Base-by-base conservation (phyloP, 2,113 vertebrate genomes). In the Scomber japonicus region DNA sequence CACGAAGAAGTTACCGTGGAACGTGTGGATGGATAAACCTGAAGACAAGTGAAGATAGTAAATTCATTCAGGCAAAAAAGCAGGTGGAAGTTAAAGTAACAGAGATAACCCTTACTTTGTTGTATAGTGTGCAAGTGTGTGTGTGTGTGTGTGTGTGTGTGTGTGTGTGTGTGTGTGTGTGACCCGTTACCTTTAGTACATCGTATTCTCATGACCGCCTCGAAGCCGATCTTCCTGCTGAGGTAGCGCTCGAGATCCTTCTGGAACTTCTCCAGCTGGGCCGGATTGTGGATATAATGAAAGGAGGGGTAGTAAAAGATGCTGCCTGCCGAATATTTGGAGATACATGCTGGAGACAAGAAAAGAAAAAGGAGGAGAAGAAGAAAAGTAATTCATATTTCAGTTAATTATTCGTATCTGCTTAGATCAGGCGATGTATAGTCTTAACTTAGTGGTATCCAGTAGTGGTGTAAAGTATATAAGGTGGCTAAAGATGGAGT, bases 1-100 rank as follows among this genome's bases (percentile, higher is more conserved):
- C 66, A 99, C 98, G 75, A 99, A 99, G 94, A 99, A 99, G 92
- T 99, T 99, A 4, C 98, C 98, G 12, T 99, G 98, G 68, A 99
- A 99, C 45, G 98, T 99, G 59, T 99, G 98, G 95, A 99, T 99
- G 66, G 98, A 99, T 78, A 99, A 95, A 87, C 98, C 98, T 99
- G 90, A 78, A 75, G 35, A 40, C 35, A 40, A 40, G 35, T 40
- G 35, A 40, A 40, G 35, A 40, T 40, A 35, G 5, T 27, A 27
- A 27, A 27, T 27, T 2, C 3, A 27, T 27, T 2, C 2, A 2
- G 24, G 24, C 24, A 27, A 27, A 27, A 27, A 2, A 27, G 24
- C 24, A 27, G 24, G 24, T 27, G 24, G 24, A 27, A 35, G 7
- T 35, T 35, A 35, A 35, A 35, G 31, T 27, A 27, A 27, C 24